Evolutionary conservation across 2,797 vertebrate species (phyloP).

Genomic region (Fratercula arctica): DNA sequence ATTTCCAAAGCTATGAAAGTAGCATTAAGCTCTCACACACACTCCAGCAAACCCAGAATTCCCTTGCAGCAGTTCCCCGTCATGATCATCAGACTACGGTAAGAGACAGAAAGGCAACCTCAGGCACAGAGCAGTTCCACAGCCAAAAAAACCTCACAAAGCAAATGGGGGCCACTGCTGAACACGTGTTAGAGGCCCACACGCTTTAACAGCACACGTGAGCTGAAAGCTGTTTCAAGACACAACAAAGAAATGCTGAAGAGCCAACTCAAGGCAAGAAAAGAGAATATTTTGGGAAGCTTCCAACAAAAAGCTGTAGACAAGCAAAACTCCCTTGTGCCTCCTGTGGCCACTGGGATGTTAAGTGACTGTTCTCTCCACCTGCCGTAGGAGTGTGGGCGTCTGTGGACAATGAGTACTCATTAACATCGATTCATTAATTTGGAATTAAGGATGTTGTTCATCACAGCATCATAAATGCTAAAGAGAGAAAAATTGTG

Average conservation of each 20-base stretch:
- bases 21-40: neutral
- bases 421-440: neutral
- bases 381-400: neutral
- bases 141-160: neutral
- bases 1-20: neutral
- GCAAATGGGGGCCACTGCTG: neutral
- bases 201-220: fast-evolving
- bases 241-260: neutral
- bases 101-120: neutral
- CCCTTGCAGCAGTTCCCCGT: neutral
- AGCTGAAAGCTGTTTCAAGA: neutral
- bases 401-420: neutral
- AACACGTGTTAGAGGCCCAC: fast-evolving
- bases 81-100: neutral
- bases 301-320: neutral
- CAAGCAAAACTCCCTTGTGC: neutral
- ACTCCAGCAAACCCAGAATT: neutral
- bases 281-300: neutral
- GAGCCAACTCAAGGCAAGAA: neutral
- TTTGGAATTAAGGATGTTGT: neutral
- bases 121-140: neutral
- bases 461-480: neutral
- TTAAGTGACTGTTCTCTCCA: neutral
- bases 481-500: neutral
- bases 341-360: neutral